These are phyloP conservation scores for Drosophila fungiperda DNA, from an alignment of 2,888 invertebrate genomes.

Conservation along the genomic window DNA sequence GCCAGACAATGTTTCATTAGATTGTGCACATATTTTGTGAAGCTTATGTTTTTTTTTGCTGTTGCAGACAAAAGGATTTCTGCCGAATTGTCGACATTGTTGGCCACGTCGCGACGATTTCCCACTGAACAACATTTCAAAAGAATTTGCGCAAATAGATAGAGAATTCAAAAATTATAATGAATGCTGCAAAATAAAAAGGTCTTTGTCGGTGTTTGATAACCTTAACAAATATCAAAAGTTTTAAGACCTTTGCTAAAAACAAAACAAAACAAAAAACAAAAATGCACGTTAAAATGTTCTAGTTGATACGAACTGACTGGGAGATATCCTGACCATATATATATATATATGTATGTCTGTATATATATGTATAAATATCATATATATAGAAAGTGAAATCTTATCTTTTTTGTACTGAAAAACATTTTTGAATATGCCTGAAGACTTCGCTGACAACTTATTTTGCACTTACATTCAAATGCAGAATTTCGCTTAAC, in stretches of 20 bases:
- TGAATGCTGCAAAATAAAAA: neutral
- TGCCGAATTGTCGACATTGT: slow-evolving; percentile 32
- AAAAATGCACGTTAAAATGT: neutral
- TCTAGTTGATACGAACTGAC: neutral
- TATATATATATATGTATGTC: neutral
- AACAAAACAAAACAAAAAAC: neutral
- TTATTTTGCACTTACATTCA: neutral
- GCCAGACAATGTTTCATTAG: slow-evolving; percentile 48
- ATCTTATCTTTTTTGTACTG: neutral
- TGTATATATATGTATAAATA: neutral
- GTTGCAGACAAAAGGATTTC: slow-evolving; percentile 13
- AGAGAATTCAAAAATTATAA: slow-evolving; percentile 54
- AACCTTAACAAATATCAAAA: slow-evolving; percentile 50
- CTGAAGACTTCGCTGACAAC: neutral
- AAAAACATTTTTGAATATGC: neutral
- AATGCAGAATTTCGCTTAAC: neutral
- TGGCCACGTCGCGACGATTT: slow-evolving; percentile 18
- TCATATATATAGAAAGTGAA: neutral
- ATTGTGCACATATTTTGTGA: slow-evolving; percentile 32
- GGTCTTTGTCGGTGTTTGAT: slow-evolving; percentile 15
- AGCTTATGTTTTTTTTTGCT: neutral
- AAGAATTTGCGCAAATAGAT: slow-evolving; percentile 64
- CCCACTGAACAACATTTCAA: slow-evolving; percentile 44
- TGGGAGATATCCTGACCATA: neutral
- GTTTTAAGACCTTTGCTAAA: slow-evolving; percentile 23